phyloP scores from a whole-genome alignment of 2,888 invertebrate species.

The Pyrrhia umbra region DNA sequence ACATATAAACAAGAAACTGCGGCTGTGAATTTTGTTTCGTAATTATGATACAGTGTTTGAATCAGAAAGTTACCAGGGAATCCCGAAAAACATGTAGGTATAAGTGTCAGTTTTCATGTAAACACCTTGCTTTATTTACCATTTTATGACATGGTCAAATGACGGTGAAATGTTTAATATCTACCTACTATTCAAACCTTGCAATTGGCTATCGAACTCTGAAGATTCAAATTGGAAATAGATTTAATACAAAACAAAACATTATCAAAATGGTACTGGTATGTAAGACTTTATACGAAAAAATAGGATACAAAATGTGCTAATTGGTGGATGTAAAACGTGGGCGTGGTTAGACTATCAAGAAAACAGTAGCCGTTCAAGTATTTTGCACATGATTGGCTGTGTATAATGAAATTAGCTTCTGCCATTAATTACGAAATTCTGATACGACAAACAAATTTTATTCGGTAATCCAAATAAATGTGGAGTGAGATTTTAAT shows the following conservation, averaged over 20 bases:
- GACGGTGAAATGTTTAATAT: background rate
- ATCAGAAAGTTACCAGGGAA: background rate
- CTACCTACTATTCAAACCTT: too few species aligned
- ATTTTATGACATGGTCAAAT: too few species aligned
- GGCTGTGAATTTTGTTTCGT: background rate
- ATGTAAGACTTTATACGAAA: background rate
- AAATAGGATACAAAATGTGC: background rate
- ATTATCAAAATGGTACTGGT: background rate
- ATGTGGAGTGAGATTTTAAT: constrained; percentile 1
- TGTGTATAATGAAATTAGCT: background rate
- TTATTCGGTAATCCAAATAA: background rate
- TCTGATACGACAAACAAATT: background rate
- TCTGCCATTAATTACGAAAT: background rate
- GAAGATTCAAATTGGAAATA: background rate
- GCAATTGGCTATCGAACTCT: background rate
- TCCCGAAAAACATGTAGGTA: background rate
- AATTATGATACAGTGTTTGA: background rate
- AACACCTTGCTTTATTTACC: background rate
- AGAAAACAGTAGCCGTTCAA: background rate
- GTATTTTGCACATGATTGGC: background rate
- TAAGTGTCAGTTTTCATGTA: background rate
- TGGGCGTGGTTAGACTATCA: constrained; percentile 13
- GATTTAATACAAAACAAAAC: background rate
- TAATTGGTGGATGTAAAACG: constrained; percentile 20
- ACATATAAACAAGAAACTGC: constrained; percentile 5